Evolutionary conservation across 1,140 invertebrate genomes (phyloP).

Genomic region (Kradibia gibbosae): DNA sequence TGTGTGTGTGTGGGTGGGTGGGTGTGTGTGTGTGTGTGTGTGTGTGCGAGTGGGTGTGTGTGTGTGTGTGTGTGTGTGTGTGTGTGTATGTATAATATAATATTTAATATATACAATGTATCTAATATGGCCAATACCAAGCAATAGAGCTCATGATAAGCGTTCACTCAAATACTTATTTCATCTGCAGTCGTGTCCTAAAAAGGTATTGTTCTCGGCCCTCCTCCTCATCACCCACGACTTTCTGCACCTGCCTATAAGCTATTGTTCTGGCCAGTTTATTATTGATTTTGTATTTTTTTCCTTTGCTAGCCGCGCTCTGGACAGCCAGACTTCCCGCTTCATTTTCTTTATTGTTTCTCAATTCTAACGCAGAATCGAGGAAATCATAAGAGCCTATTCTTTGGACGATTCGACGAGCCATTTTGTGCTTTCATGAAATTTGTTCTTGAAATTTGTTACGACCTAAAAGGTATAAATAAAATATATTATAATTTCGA

Average conservation of each 20-base stretch:
- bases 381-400: too few relatives aligned
- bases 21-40: background rate
- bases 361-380: background rate
- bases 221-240: background rate
- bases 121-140: background rate
- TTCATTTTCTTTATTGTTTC: background rate
- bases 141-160: background rate
- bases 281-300: conserved; percentile 36
- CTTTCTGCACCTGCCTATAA: conserved; percentile 2
- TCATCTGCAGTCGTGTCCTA: conserved; percentile 43
- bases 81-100: background rate
- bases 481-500: too few relatives aligned
- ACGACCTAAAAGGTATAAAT: too few relatives aligned
- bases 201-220: conserved; percentile 61
- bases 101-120: too few relatives aligned
- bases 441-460: too few relatives aligned
- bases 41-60: too few relatives aligned
- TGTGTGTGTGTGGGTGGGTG: background rate
- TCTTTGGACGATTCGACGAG: too few relatives aligned
- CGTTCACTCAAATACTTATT: background rate
- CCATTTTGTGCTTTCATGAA: too few relatives aligned
- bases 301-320: background rate
- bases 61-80: background rate
- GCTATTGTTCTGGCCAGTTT: background rate
- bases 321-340: background rate